These are phyloP conservation scores for Spea bombifrons DNA, from an alignment of 2,113 vertebrate species.

Conservation along the genomic window DNA sequence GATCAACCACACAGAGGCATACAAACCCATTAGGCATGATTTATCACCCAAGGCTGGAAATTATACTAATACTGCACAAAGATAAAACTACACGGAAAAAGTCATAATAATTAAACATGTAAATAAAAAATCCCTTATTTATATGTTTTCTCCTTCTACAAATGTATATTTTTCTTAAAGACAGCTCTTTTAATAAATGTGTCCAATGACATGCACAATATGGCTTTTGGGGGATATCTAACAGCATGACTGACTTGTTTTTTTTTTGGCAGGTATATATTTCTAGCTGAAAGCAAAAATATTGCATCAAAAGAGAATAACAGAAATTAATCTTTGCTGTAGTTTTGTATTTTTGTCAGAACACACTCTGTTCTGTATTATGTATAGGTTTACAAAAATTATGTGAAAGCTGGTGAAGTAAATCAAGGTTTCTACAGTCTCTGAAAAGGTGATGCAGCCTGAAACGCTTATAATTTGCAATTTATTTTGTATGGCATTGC, in stretches of 20 bases:
- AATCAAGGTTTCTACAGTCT: no score
- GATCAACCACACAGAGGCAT: constrained; percentile 15
- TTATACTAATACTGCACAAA: constrained; percentile 8
- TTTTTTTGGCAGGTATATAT: neutral
- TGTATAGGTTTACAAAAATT: neutral
- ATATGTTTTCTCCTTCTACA: constrained; percentile 4
- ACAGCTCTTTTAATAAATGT: neutral
- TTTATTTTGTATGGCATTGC: no score
- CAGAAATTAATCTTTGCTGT: neutral
- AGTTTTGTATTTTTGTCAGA: neutral
- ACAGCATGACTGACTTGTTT: neutral
- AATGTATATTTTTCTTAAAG: neutral
- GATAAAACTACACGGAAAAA: neutral
- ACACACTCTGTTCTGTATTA: neutral
- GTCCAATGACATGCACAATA: neutral
- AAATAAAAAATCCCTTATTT: constrained; percentile 19
- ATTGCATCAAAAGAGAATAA: neutral
- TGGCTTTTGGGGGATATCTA: neutral
- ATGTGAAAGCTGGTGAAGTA: neutral
- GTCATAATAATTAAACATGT: constrained; percentile 7
- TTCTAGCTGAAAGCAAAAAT: constrained; percentile 7
- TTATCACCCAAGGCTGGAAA: constrained; percentile 23
- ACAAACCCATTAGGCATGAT: constrained; percentile 27
- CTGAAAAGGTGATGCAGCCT: no score
- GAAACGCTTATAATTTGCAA: no score